Base-by-base conservation (phyloP, 2,888 invertebrate genomes). In the Cynaeus angustus region DNA sequence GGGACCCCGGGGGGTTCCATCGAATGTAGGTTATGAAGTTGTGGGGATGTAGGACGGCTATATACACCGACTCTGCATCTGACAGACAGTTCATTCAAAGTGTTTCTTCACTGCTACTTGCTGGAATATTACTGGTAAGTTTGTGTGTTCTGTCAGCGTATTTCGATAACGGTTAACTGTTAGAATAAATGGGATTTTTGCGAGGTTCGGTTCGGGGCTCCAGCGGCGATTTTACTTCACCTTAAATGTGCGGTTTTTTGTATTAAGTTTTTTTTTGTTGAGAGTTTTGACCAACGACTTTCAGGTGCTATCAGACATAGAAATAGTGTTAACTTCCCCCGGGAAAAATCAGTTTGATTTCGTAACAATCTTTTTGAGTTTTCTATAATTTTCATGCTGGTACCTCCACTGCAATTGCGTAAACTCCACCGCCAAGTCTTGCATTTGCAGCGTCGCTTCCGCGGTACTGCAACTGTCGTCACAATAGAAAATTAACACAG, bases 1-100 rank as follows among this genome's bases (percentile, higher is more conserved):
- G 77, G 74, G 77, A 74, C 77, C 75, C 75, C 73, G 72, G 75
- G 74, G 74, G 69, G 72, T 72, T 73, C 72, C 77, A 75, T 70
- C 69, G 77, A 71, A 81, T 79, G 79, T 85, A 84, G 85, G 85
- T 84, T 81, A 81, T 72, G 75, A 74, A 81, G 80, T 79, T 80
- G 84, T 85, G 85, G 85, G 85, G 85, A 84, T 84, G 83, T 85
- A 83, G 83, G 84, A 78, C 84, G 84, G 82, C 83, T 85, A 85
- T 85, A 85, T 82, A 85, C 84, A 75, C 77, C 76, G 75, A 72
- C 74, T 75, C 79, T 74, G 71, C 72, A 74, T 75, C 76, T 71
- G 73, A 59, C 75, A 74, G 78, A 73, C 78, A 82, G 82, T 81
- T 81, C 78, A 79, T 81, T 80, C 76, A 74, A 77, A 79, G 82